A percentile compares a stretch with the other conserved stretches of the same genome.
Conservation (phyloP, 2,888 invertebrate genomes). For the Metallyticus violacea region DNA sequence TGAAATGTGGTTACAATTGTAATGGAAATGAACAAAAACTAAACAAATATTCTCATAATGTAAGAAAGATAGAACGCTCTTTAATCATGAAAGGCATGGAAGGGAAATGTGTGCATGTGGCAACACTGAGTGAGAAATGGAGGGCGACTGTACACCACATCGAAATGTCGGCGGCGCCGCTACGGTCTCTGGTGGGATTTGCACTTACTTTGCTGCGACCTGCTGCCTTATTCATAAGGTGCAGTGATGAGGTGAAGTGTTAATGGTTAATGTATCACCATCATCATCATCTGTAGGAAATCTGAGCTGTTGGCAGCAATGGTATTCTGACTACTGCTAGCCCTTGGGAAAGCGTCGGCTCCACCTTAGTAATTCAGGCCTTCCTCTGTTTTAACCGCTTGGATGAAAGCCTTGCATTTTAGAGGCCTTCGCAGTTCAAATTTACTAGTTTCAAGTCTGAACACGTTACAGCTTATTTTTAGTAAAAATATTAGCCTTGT, state of each 20-base stretch:
- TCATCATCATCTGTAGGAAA: not conserved
- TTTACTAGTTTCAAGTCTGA: too few species aligned
- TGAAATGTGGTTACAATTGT: too few species aligned
- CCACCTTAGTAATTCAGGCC: not conserved
- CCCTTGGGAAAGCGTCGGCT: not conserved
- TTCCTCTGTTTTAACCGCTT: not conserved
- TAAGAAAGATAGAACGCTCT: too few species aligned
- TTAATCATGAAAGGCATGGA: too few species aligned
- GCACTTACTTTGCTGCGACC: not conserved
- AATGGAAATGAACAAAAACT: too few species aligned
- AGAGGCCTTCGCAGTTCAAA: not conserved
- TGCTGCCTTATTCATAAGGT: not conserved
- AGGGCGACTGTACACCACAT: not conserved
- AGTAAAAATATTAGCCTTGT: too few species aligned
- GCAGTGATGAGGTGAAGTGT: not conserved
- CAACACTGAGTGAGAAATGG: not conserved
- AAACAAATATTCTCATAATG: too few species aligned
- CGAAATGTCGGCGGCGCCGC: not conserved
- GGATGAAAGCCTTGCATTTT: not conserved
- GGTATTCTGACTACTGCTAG: not conserved
- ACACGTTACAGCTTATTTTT: too few species aligned
- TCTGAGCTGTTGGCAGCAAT: not conserved
- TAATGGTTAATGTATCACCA: not conserved
- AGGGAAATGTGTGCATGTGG: not conserved
- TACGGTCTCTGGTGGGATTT: not conserved